These are phyloP conservation scores for Epizoanthus rinbou DNA, from an alignment of 92 coral and sea anemone genomes.

Conservation along the genomic window DNA sequence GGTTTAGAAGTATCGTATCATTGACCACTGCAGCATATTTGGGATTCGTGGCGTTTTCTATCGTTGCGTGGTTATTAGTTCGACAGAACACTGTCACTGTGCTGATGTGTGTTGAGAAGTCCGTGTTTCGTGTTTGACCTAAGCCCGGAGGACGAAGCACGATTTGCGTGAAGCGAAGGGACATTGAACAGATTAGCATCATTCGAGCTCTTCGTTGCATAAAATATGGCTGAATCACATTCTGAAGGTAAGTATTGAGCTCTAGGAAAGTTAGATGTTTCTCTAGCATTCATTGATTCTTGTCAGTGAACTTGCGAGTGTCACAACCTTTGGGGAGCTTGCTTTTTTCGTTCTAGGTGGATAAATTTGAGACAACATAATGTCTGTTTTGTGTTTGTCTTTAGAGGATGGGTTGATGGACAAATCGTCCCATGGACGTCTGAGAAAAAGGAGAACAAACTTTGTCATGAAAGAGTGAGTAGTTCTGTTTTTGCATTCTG, in stretches of 20 bases:
- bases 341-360: conserved; percentile 4
- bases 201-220: neutral
- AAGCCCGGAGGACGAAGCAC: neutral
- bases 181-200: neutral
- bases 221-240: conserved; percentile 40
- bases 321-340: neutral
- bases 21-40: neutral
- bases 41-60: neutral
- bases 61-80: conserved; percentile 35
- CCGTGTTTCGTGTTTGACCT: conserved; percentile 24
- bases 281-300: conserved; percentile 7
- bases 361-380: neutral
- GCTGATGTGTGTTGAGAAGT: conserved; percentile 38
- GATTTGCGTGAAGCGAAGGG: conserved; percentile 15
- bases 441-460: conserved; percentile 83
- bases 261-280: neutral
- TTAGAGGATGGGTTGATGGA: conserved; percentile 74
- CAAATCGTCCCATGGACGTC: conserved; percentile 96
- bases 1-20: neutral
- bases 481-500: too few relatives aligned
- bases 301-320: neutral
- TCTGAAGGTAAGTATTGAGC: conserved; percentile 14
- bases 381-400: neutral
- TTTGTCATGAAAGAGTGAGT: conserved; percentile 92
- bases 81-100: neutral